Evolutionary conservation across 2,113 vertebrate genomes (phyloP).

Genomic region (Strigops habroptila): DNA sequence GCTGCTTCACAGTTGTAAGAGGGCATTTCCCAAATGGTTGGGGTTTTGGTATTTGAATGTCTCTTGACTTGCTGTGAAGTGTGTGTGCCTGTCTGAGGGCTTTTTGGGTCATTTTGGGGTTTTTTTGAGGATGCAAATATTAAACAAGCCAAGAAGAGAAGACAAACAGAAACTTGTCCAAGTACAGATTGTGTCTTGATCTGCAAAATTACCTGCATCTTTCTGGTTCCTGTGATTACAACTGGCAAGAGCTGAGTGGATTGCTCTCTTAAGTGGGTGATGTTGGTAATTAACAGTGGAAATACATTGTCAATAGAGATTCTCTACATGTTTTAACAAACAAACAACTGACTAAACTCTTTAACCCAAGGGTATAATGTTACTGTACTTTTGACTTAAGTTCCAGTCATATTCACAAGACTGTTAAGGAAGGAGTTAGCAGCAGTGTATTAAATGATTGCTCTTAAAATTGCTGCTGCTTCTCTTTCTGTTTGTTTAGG

Average conservation of each 20-base stretch:
- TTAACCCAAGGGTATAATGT: neutral
- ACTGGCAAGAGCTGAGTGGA: neutral
- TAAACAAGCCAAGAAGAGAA: neutral
- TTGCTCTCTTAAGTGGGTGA: neutral
- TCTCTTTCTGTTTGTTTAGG: neutral
- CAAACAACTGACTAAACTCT: neutral
- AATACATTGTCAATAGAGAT: neutral
- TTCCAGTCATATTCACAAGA: neutral
- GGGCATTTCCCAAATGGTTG: neutral
- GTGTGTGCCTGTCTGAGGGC: neutral
- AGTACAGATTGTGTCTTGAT: neutral
- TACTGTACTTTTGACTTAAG: neutral
- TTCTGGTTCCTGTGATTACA: neutral
- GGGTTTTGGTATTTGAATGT: neutral
- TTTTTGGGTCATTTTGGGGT: neutral
- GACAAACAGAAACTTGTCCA: neutral
- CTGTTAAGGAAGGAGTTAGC: neutral
- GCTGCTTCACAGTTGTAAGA: neutral
- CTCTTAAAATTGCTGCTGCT: neutral
- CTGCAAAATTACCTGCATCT: neutral
- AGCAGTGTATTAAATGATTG: neutral
- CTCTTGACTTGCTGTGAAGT: neutral
- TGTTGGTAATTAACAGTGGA: constrained; percentile 27
- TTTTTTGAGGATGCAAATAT: neutral
- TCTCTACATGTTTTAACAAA: neutral